Evolutionary conservation across 2,113 vertebrate species (phyloP).

Genomic region (Propithecus coquereli): DNA sequence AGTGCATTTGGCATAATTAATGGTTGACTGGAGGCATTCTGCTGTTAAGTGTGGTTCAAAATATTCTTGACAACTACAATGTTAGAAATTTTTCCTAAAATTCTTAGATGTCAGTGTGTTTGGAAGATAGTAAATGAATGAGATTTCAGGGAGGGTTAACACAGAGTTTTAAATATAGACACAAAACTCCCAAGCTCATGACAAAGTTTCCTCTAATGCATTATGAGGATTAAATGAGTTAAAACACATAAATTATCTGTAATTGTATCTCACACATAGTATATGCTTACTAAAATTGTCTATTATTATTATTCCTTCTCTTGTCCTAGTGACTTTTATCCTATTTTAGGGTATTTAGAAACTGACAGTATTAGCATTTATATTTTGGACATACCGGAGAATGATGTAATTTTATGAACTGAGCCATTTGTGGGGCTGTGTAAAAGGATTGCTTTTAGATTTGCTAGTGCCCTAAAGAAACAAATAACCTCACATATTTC

Average conservation of each 20-base stretch:
- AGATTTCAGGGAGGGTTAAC: neutral
- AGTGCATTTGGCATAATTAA: constrained; percentile 58
- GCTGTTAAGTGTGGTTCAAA: constrained; percentile 33
- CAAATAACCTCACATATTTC: neutral
- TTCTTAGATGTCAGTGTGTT: constrained; percentile 15
- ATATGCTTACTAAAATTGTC: neutral
- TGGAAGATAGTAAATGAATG: neutral
- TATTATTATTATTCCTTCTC: neutral
- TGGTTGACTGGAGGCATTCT: constrained; percentile 51
- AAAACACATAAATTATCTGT: neutral
- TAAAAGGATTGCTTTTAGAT: neutral
- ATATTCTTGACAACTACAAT: constrained; percentile 32
- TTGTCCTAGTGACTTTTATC: neutral
- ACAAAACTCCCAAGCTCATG: neutral
- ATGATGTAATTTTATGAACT: neutral
- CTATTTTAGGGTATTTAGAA: neutral
- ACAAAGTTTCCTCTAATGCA: neutral
- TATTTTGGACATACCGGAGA: neutral
- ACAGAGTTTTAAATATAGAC: neutral
- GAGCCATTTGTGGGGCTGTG: neutral
- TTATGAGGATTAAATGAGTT: neutral
- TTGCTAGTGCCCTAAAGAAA: neutral
- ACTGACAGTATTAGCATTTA: neutral
- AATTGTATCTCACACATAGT: neutral
- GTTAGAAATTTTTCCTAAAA: neutral